A percentile compares a stretch with the other conserved stretches of the same genome.
phyloP scores from a whole-genome alignment of 2,113 vertebrate species.

The Phodopus roborovskii region DNA sequence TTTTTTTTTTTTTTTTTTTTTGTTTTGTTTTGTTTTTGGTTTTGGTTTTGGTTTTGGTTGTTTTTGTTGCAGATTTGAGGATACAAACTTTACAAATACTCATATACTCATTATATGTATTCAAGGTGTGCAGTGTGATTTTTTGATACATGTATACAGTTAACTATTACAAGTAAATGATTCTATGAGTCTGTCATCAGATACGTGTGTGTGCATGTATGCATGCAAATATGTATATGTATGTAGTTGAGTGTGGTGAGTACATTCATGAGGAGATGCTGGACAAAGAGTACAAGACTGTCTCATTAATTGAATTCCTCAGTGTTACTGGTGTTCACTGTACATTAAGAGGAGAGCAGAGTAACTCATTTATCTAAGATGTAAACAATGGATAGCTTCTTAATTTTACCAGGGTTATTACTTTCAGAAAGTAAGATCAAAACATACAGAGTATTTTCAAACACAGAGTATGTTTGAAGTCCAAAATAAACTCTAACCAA shows the following conservation, averaged over 20 bases:
- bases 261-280: not conserved
- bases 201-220: not conserved
- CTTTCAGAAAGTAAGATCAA: constrained; percentile 30
- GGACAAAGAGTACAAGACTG: not conserved
- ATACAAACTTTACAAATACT: not conserved
- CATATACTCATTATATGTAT: no score
- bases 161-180: not conserved
- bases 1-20: no score
- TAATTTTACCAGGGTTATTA: not conserved
- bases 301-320: not conserved
- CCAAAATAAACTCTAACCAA: not conserved
- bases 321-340: not conserved
- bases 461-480: not conserved
- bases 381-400: not conserved
- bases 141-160: not conserved
- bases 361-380: constrained; percentile 17
- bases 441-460: not conserved
- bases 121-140: not conserved
- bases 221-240: not conserved
- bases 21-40: no score
- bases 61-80: not conserved
- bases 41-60: not conserved
- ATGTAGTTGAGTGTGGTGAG: not conserved
- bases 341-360: not conserved
- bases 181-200: not conserved